These are phyloP conservation scores for Ctenicera cuprea DNA, from an alignment of 2,888 invertebrate species.

Conservation along the genomic window DNA sequence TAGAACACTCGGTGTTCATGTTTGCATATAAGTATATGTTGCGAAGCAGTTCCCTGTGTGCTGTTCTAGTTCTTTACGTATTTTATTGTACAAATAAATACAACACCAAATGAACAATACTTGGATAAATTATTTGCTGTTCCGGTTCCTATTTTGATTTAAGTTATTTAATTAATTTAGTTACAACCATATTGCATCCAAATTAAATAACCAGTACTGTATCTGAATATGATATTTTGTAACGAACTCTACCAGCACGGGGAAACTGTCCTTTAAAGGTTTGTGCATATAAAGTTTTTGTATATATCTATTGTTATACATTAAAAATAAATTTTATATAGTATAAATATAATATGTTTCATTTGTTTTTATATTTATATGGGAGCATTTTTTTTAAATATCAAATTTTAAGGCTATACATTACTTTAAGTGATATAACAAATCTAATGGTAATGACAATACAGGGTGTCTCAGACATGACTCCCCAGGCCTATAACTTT, in stretches of 20 bases:
- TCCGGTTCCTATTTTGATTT: too few relatives aligned
- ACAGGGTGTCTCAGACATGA: too few relatives aligned
- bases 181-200: too few relatives aligned
- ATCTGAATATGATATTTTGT: not conserved
- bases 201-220: too few relatives aligned
- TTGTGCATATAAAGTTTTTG: constrained; percentile 23
- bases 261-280: constrained; percentile 4
- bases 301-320: constrained; percentile 33
- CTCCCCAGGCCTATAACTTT: too few relatives aligned
- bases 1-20: constrained; percentile 20
- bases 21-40: constrained; percentile 7
- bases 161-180: too few relatives aligned
- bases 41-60: not conserved
- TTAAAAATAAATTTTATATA: constrained; percentile 35
- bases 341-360: not conserved
- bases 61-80: not conserved
- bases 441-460: too few relatives aligned
- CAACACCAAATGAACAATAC: not conserved
- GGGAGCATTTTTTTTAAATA: too few relatives aligned
- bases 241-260: not conserved
- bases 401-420: too few relatives aligned
- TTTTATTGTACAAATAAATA: not conserved
- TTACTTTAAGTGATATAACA: too few relatives aligned
- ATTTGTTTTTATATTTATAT: too few relatives aligned
- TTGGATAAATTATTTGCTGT: not conserved